Percentiles rank a stretch among this genome's conserved stretches.
phyloP scores from a whole-genome alignment of 2,888 invertebrate species.

The Cotesia congregata region DNA sequence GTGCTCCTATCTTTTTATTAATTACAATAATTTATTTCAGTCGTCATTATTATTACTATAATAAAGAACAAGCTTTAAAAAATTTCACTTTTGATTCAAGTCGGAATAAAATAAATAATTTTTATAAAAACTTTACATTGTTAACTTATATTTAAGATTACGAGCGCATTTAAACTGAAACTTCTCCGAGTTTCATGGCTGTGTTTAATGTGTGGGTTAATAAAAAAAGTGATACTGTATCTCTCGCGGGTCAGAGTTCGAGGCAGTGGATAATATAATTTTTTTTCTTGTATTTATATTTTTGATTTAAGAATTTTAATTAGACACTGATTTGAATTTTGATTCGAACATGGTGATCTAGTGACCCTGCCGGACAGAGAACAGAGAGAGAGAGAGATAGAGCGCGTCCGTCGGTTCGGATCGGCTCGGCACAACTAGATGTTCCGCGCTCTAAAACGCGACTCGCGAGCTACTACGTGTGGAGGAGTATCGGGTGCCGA shows the following conservation, averaged over 20 bases:
- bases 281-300: neutral
- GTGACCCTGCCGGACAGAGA: conserved; percentile 65
- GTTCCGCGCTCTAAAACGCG: conserved; percentile 65
- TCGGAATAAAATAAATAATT: no score
- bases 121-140: no score
- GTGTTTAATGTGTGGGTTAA: conserved; percentile 36
- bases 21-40: neutral
- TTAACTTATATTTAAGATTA: no score
- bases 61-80: neutral
- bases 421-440: conserved; percentile 51
- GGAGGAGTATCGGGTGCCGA: conserved; percentile 28
- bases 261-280: conserved; percentile 32
- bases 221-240: conserved; percentile 32
- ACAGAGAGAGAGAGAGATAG: conserved; percentile 49
- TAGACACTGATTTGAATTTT: neutral
- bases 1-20: neutral
- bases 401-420: conserved; percentile 35
- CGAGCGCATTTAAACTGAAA: no score
- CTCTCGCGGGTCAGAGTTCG: conserved; percentile 54
- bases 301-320: conserved; percentile 10
- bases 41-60: neutral
- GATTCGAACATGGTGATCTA: conserved; percentile 57
- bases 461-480: conserved; percentile 41
- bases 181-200: conserved; percentile 24
- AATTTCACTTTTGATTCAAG: neutral